phyloP scores from a whole-genome alignment of 2,797 vertebrate genomes.

The Lacerta bilineata region DNA sequence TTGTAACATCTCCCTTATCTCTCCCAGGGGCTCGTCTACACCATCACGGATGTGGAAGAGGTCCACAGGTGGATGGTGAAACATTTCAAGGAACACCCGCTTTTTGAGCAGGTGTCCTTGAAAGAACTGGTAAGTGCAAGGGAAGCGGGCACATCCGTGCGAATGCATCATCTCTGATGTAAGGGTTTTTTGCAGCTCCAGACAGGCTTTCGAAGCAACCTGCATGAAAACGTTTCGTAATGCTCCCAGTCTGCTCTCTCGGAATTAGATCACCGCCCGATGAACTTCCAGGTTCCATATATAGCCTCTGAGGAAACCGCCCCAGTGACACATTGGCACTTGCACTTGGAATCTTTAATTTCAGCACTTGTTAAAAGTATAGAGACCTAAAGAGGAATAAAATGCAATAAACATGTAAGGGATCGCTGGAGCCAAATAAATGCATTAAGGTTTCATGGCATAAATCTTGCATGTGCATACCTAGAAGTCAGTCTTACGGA shows the following conservation, averaged over 20 bases:
- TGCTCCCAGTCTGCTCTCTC: neutral
- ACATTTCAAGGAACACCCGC: conserved; percentile 90
- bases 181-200: neutral
- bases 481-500: neutral
- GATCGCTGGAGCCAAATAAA: neutral
- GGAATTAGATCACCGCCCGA: neutral
- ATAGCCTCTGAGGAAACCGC: neutral
- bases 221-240: neutral
- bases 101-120: conserved; percentile 85
- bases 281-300: neutral
- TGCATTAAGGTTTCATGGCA: neutral
- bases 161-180: neutral
- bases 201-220: neutral
- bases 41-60: conserved; percentile 92
- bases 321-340: neutral
- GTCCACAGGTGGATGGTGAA: conserved; percentile 92
- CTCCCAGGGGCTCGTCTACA: conserved; percentile 91
- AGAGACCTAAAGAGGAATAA: neutral
- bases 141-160: no score
- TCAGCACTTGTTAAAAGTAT: neutral
- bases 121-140: conserved; percentile 85
- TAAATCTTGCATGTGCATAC: neutral
- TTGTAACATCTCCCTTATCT: conserved; percentile 5
- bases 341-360: neutral
- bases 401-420: neutral